Conservation (phyloP, 2,113 vertebrate species). For the Gadus chalcogrammus region DNA sequence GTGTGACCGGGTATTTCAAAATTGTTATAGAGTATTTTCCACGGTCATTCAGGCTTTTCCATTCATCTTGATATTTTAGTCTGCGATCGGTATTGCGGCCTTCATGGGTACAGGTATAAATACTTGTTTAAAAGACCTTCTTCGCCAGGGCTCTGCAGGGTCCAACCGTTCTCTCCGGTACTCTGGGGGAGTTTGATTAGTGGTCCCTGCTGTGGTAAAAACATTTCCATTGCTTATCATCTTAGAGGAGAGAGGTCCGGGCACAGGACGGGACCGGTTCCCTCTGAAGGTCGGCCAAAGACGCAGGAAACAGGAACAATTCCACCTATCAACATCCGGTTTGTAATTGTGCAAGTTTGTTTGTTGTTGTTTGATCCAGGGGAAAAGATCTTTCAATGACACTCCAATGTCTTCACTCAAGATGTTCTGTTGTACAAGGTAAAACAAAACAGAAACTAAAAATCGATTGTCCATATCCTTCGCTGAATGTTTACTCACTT, state of each 20-base stretch:
- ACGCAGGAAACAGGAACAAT: constrained; percentile 48
- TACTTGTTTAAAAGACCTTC: constrained; percentile 35
- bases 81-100: constrained; percentile 23
- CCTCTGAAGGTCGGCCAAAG: constrained; percentile 33
- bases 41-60: no score
- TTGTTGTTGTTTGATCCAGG: constrained; percentile 51
- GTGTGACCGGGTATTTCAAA: no score
- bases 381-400: constrained; percentile 41
- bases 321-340: constrained; percentile 50
- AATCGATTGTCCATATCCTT: constrained; percentile 11
- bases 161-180: constrained; percentile 14
- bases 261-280: constrained; percentile 24
- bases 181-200: no score
- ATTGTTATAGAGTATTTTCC: no score
- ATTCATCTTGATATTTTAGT: constrained; percentile 18
- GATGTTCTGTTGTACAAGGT: constrained; percentile 8
- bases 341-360: constrained; percentile 68
- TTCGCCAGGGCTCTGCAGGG: constrained; percentile 25
- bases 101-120: constrained; percentile 26
- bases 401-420: constrained; percentile 22
- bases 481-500: constrained; percentile 13
- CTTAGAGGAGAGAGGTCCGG: no score
- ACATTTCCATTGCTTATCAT: no score
- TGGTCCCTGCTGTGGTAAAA: no score
- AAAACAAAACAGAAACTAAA: constrained; percentile 14